Conservation (phyloP, 2,113 vertebrate genomes). For the Nycticorax nycticorax region DNA sequence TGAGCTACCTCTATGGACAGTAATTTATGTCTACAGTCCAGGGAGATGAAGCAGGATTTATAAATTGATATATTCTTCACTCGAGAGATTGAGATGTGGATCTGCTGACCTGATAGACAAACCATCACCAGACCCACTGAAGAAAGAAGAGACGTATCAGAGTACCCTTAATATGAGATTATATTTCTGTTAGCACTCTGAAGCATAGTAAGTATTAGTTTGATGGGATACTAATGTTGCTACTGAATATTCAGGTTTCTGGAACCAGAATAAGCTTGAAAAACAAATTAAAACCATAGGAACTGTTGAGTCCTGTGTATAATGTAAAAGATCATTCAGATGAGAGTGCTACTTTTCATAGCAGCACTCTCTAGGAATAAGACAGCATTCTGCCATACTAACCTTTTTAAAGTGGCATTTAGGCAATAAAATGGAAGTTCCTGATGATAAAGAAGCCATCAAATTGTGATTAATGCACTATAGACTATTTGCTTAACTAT, state of each 20-base stretch:
- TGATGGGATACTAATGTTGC: neutral
- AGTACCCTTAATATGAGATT: neutral
- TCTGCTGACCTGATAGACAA: neutral
- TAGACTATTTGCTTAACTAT: constrained; percentile 35
- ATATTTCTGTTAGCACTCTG: neutral
- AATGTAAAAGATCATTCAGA: neutral
- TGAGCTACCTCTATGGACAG: neutral
- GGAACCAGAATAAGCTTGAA: neutral
- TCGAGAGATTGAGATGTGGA: neutral
- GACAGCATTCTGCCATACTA: neutral
- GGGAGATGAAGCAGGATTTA: neutral
- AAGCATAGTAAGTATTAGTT: neutral
- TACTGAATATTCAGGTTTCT: neutral
- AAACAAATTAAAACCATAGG: neutral
- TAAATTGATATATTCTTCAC: neutral
- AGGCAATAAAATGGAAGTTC: neutral
- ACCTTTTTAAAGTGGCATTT: neutral
- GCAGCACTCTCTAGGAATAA: neutral
- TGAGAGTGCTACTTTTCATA: neutral
- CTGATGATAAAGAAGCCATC: constrained; percentile 24
- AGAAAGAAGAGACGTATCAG: neutral
- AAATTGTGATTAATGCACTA: constrained; percentile 41
- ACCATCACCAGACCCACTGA: neutral
- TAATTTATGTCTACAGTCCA: neutral
- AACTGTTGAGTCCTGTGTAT: neutral